These are phyloP conservation scores for Eleutherodactylus coqui DNA, from an alignment of 2,797 vertebrate genomes.

Conservation along the genomic window DNA sequence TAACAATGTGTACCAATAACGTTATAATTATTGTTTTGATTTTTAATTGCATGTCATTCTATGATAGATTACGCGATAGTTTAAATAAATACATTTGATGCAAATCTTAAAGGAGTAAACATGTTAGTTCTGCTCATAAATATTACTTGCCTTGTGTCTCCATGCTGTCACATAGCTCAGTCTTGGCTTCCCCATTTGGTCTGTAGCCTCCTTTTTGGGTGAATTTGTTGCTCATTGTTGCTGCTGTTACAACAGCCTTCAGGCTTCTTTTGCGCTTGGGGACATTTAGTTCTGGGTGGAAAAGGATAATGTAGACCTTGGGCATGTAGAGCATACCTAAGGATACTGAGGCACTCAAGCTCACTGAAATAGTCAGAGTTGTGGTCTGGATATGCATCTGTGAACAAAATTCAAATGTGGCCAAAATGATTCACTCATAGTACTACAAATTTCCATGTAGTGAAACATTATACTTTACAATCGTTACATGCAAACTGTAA, in stretches of 20 bases:
- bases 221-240: conserved; percentile 98
- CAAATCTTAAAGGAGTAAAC: background rate
- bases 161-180: conserved; percentile 93
- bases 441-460: background rate
- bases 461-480: background rate
- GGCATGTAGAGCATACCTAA: conserved; percentile 98
- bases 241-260: conserved; percentile 93
- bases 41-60: background rate
- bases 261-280: conserved; percentile 96
- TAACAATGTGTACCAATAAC: too few species aligned
- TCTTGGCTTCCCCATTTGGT: conserved; percentile 95
- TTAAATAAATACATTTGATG: background rate
- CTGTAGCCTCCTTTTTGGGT: conserved; percentile 90
- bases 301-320: conserved; percentile 95
- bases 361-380: conserved; percentile 94
- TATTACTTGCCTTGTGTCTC: conserved; percentile 88
- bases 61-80: background rate
- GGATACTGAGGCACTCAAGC: conserved; percentile 94
- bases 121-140: background rate
- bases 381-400: conserved; percentile 98
- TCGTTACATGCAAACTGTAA: background rate
- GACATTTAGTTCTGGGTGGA: conserved; percentile 96
- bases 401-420: conserved; percentile 48
- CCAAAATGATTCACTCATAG: background rate
- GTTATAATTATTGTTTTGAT: too few species aligned